A percentile compares a stretch with the other conserved stretches of the same genome.
Evolutionary conservation across 2,888 invertebrate genomes (phyloP).

Genomic region (Drosophila colorata): DNA sequence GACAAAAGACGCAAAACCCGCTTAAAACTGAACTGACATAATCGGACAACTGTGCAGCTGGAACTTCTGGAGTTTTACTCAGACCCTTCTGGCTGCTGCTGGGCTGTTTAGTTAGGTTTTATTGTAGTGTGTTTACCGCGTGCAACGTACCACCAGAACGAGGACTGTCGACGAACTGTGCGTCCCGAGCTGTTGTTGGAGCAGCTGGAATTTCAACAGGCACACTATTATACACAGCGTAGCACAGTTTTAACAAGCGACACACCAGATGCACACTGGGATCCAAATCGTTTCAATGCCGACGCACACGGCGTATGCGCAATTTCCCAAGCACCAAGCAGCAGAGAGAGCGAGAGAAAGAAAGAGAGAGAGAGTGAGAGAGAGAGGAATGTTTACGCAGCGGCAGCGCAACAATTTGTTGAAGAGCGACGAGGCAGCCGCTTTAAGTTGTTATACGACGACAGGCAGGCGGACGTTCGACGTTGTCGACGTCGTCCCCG

Average conservation of each 20-base stretch:
- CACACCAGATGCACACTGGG: slow-evolving; percentile 66
- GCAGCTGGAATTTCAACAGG: slow-evolving; percentile 62
- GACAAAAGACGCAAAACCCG: background rate
- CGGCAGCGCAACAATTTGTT: slow-evolving; percentile 76
- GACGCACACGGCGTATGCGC: slow-evolving; percentile 77
- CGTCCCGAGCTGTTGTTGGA: slow-evolving; percentile 57
- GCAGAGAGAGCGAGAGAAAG: background rate
- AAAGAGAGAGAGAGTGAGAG: slow-evolving; percentile 1
- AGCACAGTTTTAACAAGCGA: slow-evolving; percentile 38
- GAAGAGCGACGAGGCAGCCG: slow-evolving; percentile 55
- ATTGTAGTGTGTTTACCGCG: slow-evolving; percentile 48
- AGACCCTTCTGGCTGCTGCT: slow-evolving; percentile 2
- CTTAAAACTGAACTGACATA: slow-evolving; percentile 14
- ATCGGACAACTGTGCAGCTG: slow-evolving; percentile 25
- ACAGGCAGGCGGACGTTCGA: slow-evolving; percentile 30
- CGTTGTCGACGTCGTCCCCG: background rate
- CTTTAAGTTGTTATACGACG: slow-evolving; percentile 49
- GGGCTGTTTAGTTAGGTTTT: slow-evolving; percentile 12
- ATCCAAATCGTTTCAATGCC: slow-evolving; percentile 14
- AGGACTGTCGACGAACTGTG: slow-evolving; percentile 75
- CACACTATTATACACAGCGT: slow-evolving; percentile 69
- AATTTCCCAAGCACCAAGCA: slow-evolving; percentile 35
- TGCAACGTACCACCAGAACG: slow-evolving; percentile 65
- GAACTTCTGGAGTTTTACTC: slow-evolving; percentile 8
- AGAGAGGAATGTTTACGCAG: slow-evolving; percentile 57